Evolutionary conservation across 2,888 invertebrate genomes (phyloP).

Genomic region (Synanthedon tipuliformis): DNA sequence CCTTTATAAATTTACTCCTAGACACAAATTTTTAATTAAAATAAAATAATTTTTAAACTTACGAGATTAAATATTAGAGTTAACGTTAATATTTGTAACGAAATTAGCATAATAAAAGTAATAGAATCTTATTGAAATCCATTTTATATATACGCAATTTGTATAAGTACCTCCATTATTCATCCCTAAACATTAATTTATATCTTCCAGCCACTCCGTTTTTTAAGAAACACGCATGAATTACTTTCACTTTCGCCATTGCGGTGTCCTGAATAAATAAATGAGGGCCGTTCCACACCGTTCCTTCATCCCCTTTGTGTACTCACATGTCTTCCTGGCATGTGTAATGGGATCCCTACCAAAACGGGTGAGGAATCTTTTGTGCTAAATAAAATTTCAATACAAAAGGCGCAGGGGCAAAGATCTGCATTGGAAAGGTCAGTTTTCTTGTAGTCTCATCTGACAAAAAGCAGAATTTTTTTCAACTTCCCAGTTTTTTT

Average conservation of each 20-base stretch:
- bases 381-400: slow-evolving; percentile 48
- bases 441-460: slow-evolving; percentile 12
- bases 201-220: slow-evolving; percentile 39
- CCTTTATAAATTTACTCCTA: too few relatives aligned
- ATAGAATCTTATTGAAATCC: neutral
- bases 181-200: slow-evolving; percentile 23
- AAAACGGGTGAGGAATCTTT: slow-evolving; percentile 44
- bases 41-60: too few relatives aligned
- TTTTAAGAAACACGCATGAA: slow-evolving; percentile 60
- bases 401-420: slow-evolving; percentile 28
- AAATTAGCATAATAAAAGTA: too few relatives aligned
- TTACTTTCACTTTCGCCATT: slow-evolving; percentile 42
- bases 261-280: slow-evolving; percentile 58
- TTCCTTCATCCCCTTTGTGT: slow-evolving; percentile 52
- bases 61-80: too few relatives aligned
- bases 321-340: slow-evolving; percentile 40
- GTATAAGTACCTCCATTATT: neutral
- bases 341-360: slow-evolving; percentile 56
- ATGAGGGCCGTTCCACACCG: slow-evolving; percentile 48
- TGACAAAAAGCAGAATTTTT: slow-evolving; percentile 15
- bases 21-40: too few relatives aligned
- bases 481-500: slow-evolving; percentile 4
- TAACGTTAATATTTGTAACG: too few relatives aligned
- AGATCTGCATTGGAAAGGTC: slow-evolving; percentile 21
- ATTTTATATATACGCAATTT: neutral